A percentile compares a stretch with the other conserved stretches of the same genome.
Conservation (phyloP, 1,140 invertebrate species). For the Radopholus similis region DNA sequence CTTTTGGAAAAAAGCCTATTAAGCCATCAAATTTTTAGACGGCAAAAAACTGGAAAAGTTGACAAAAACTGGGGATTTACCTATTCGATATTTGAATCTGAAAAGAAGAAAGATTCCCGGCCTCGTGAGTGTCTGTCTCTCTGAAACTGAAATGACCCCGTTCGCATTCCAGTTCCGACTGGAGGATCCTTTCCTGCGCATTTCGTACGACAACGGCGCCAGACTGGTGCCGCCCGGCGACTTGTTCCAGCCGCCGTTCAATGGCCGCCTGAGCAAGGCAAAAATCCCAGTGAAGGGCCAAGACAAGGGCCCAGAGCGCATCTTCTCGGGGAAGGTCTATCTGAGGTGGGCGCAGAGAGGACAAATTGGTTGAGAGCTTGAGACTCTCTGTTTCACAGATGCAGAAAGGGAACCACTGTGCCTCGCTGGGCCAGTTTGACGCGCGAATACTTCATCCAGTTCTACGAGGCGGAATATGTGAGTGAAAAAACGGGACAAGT, state of each 20-base stretch:
- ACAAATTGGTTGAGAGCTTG: neutral
- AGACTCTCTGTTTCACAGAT: conserved; percentile 8
- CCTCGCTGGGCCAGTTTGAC: conserved; percentile 42
- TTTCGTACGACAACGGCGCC: conserved; percentile 23
- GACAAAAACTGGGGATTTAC: too few relatives aligned
- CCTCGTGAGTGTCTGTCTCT: too few relatives aligned
- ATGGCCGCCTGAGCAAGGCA: conserved; percentile 28
- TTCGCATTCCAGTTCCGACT: conserved; percentile 17
- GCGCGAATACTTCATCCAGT: conserved; percentile 33
- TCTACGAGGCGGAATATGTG: conserved; percentile 49
- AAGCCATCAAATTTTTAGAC: too few relatives aligned
- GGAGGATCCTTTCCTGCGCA: conserved; percentile 38
- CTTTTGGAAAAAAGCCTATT: too few relatives aligned
- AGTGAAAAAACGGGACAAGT: too few relatives aligned
- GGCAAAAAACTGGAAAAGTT: too few relatives aligned
- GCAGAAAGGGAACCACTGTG: conserved; percentile 27
- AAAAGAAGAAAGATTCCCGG: too few relatives aligned
- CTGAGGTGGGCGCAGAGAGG: conserved; percentile 20
- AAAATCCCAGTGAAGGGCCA: neutral
- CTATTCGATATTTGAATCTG: too few relatives aligned
- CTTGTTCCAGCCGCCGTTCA: conserved; percentile 34
- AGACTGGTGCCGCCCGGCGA: conserved; percentile 7
- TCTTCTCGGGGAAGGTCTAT: conserved; percentile 41
- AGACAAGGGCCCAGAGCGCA: too few relatives aligned
- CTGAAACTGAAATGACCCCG: too few relatives aligned